Evolutionary conservation across 2,797 vertebrate species (phyloP), one percentile per base, ranked within the genome.

Genomic region (Lithobates pipiens): DNA sequence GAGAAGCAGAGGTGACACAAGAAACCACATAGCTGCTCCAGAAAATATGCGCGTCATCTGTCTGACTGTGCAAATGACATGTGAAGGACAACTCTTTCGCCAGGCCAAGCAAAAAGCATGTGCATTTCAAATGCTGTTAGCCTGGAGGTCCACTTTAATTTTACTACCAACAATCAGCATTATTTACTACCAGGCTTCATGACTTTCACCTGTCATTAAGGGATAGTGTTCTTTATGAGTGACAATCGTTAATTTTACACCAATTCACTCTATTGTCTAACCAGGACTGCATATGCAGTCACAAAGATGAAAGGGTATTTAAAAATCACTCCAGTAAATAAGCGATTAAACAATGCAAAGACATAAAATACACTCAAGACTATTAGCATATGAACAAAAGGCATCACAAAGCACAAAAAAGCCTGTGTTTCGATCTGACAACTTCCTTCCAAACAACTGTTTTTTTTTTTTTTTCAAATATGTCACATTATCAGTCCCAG

Each of bases 401-500:
- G 29, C 21, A 69, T 13, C 67, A 0, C 1, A 0, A 21, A 78
- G 71, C 73, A 79, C 15, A 85, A 7, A 67, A 50, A 63, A 88
- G 80, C 76, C 29, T 74, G 65, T 76, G 34, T 84, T 77, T 39
- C 36, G 46, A 85, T 88, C 84, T 80, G 36, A 85, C 79, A 84
- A 69, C 50, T 84, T 11, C 42, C 21, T 57, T 69, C 44, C n/a
- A 82, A 82, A 82, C 8, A 34, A 76, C 25, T 68, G 70, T 89
- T 75, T 54, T 16, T 46, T 46, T 46, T 4, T 50, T 54, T 87
- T 78, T 76, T 74, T 76, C 82, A 86, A 91, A 88, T 85, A 77
- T 81, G 61, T 89, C 76, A 81, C 90, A 88, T 91, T 89, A 68
- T 54, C 88, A 86, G 77, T 87, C 80, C 83, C 79, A 42, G 70